Evolutionary conservation across 1,140 invertebrate species (phyloP).

Genomic region (Neotoxoptera formosana): DNA sequence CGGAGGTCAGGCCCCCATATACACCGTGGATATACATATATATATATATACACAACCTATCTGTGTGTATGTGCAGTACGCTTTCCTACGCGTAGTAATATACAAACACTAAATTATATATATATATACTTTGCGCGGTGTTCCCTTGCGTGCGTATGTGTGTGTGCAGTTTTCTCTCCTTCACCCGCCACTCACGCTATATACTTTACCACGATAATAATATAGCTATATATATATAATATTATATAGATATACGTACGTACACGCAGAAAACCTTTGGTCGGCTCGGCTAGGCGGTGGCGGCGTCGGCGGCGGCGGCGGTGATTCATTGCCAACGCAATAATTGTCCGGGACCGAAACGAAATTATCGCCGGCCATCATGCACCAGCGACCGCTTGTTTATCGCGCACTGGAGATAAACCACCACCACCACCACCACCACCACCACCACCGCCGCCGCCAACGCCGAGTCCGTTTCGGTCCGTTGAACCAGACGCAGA

Average conservation of each 20-base stretch:
- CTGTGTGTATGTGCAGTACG: neutral
- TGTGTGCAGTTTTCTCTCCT: neutral
- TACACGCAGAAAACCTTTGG: neutral
- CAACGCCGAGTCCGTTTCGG: neutral
- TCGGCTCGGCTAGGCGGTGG: neutral
- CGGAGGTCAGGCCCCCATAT: neutral
- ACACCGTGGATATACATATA: neutral
- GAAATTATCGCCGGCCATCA: slow-evolving; percentile 48
- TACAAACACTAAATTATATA: neutral
- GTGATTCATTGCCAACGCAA: slow-evolving; percentile 53
- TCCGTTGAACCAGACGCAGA: slow-evolving; percentile 16
- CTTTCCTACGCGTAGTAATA: neutral
- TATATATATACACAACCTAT: neutral
- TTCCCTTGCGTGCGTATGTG: neutral
- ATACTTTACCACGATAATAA: neutral
- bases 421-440: neutral
- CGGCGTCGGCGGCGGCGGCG: neutral
- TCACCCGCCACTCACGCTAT: neutral
- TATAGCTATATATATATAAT: neutral
- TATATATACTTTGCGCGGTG: neutral
- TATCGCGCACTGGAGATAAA: slow-evolving; percentile 35
- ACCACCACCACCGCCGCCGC: neutral
- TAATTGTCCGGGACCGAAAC: slow-evolving; percentile 47
- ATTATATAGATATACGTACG: too few relatives aligned
- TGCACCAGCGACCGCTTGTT: slow-evolving; percentile 45